Conservation (phyloP, 2,888 invertebrate genomes). For the Ernsta delagoae region DNA sequence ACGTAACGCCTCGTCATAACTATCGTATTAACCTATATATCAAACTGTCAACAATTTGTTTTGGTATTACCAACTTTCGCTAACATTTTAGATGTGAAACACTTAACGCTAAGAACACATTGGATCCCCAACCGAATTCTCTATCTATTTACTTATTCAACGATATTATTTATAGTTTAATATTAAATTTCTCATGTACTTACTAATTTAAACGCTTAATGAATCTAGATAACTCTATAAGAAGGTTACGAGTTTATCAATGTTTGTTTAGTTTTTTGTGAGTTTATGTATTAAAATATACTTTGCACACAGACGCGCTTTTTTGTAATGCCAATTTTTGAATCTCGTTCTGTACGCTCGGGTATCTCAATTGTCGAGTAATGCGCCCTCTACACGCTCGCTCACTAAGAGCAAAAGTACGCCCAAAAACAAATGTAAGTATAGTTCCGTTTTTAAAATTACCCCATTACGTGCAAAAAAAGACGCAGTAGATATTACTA, state of each 20-base stretch:
- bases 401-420: neutral
- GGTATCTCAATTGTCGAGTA: too few relatives aligned
- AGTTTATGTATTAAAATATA: too few relatives aligned
- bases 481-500: neutral
- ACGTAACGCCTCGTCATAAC: neutral
- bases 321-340: too few relatives aligned
- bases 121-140: constrained; percentile 10
- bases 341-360: too few relatives aligned
- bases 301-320: too few relatives aligned
- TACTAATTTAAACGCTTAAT: constrained; percentile 1
- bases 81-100: constrained; percentile 46
- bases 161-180: too few relatives aligned
- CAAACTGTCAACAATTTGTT: constrained; percentile 50
- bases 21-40: constrained; percentile 9
- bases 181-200: too few relatives aligned
- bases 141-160: constrained; percentile 8
- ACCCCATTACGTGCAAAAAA: neutral
- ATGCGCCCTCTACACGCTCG: too few relatives aligned
- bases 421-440: too few relatives aligned
- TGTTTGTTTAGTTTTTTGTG: too few relatives aligned
- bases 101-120: constrained; percentile 35
- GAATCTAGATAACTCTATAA: constrained; percentile 1
- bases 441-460: too few relatives aligned
- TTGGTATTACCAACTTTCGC: constrained; percentile 51
- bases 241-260: too few relatives aligned